Base-by-base conservation (phyloP, 1,140 invertebrate species). In the Caenorhabditis latens region DNA sequence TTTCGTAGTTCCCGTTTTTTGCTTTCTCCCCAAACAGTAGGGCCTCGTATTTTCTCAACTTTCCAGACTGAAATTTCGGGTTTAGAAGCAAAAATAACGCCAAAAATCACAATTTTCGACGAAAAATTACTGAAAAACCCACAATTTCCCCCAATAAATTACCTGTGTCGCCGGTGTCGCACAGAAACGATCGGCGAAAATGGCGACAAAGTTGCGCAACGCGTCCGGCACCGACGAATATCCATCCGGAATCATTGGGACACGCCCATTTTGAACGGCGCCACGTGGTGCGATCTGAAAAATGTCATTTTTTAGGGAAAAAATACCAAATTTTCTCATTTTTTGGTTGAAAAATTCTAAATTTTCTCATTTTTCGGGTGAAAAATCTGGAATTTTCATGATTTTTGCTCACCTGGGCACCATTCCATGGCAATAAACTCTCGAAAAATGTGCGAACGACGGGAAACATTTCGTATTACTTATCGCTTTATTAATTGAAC, bases 221-320 rank as follows among this genome's bases (percentile, higher is more conserved):
- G 75, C 71, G 13, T 86, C 86, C 3, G 50, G 21, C n/a, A 86
- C 57, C 6, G 65, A 79, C 14, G 24, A 16, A 42, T 48, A 71
- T 16, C 71, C 86, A 21, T 61, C 43, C 4, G 86, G 86, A 63
- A 86, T 86, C 71, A 86, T 71, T 8, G 86, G 86, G 24, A 83
- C 46, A 24, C 71, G 50, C 9, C 71, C 85, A 43, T 79, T 79
- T 16, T 57, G 21, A 11, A 50, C 16, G 24, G 21, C 84, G 32
- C 0, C 84, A 16, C 42, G 42, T 14, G 11, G 19, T 5, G 24
- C 43, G 9, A 48, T 19, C 46, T 84, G 42, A 50, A 46, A 32
- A 32, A n/a, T n/a, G n/a, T n/a, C 32, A 32, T 32, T 32, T 32
- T 32, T 32, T 32, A 32, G 32, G 0, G 0, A 2, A 32, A 32